Evolutionary conservation across 2,113 vertebrate species (phyloP).

Genomic region (Phoenicopterus ruber): DNA sequence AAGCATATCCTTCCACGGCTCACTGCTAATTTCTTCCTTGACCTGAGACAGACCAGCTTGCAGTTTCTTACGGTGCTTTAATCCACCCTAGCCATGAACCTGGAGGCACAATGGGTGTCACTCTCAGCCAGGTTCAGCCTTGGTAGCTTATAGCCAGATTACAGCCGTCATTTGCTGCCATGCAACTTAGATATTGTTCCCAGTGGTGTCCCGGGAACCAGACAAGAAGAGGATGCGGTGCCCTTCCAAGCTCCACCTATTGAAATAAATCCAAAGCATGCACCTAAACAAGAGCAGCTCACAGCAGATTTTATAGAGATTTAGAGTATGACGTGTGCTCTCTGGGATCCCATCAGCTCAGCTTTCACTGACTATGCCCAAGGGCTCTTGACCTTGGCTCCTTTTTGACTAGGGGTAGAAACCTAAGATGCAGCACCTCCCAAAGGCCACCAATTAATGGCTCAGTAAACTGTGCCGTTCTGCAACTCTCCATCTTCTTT

Average conservation of each 20-base stretch:
- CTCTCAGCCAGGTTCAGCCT: neutral
- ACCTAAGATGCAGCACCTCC: slow-evolving; percentile 9
- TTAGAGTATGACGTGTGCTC: neutral
- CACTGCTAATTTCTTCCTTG: slow-evolving; percentile 27
- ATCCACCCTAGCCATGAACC: neutral
- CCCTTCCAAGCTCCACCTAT: neutral
- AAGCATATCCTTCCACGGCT: neutral
- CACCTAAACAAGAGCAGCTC: neutral
- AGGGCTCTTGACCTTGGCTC: slow-evolving; percentile 18
- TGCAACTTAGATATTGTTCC: neutral
- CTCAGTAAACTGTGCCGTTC: neutral
- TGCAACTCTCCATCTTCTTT: neutral
- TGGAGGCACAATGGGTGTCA: neutral
- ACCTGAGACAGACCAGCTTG: neutral
- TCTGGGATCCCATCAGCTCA: slow-evolving; percentile 34
- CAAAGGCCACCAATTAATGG: neutral
- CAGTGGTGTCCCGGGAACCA: neutral
- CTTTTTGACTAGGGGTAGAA: slow-evolving; percentile 3
- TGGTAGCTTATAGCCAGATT: neutral
- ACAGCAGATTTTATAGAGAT: slow-evolving; percentile 29
- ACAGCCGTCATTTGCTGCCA: neutral
- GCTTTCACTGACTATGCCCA: slow-evolving; percentile 12
- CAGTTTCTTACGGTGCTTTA: neutral
- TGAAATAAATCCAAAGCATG: neutral
- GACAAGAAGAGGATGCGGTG: neutral